These are phyloP conservation scores for Chaenocephalus aceratus DNA, from an alignment of 2,113 vertebrate genomes.

Conservation along the genomic window DNA sequence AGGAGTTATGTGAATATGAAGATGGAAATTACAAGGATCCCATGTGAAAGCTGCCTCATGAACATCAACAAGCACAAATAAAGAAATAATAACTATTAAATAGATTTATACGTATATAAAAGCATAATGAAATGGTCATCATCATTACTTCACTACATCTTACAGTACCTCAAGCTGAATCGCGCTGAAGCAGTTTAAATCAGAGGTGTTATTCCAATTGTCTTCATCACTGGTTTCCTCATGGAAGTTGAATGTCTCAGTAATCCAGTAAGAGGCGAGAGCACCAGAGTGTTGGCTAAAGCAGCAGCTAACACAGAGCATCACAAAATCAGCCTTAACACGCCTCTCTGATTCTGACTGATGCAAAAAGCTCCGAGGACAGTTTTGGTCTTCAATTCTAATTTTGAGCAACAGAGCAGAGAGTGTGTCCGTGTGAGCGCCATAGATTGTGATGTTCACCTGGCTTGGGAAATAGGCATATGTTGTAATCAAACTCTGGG, in stretches of 20 bases:
- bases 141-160: background rate
- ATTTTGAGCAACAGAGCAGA: constrained; percentile 24
- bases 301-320: constrained; percentile 49
- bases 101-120: background rate
- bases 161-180: constrained; percentile 39
- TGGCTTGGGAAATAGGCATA: constrained; percentile 50
- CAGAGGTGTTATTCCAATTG: constrained; percentile 15
- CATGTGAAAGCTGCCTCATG: background rate
- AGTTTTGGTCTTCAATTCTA: constrained; percentile 20
- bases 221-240: constrained; percentile 12
- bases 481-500: constrained; percentile 66
- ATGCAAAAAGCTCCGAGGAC: constrained; percentile 1
- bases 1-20: constrained; percentile 14
- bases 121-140: background rate
- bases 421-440: constrained; percentile 41
- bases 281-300: constrained; percentile 2
- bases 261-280: constrained; percentile 36
- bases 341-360: constrained; percentile 24
- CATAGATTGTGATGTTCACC: constrained; percentile 57
- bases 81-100: background rate
- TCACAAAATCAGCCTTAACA: constrained; percentile 28
- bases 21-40: background rate
- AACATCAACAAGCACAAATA: background rate
- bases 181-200: constrained; percentile 22
- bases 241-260: constrained; percentile 8